Evolutionary conservation across 2,888 invertebrate species (phyloP).

Genomic region (Oligia strigilis): DNA sequence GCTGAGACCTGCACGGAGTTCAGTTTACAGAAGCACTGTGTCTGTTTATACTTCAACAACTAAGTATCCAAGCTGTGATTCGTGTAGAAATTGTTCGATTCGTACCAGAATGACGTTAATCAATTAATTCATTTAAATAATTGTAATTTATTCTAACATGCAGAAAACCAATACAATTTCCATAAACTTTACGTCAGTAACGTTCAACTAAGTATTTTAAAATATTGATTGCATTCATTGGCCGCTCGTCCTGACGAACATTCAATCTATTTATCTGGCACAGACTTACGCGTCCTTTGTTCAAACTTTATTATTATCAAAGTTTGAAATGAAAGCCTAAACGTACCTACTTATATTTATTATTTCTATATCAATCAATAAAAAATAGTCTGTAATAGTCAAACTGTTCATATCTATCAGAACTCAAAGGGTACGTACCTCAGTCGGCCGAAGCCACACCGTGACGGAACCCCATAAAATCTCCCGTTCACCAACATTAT

Average conservation of each 20-base stretch:
- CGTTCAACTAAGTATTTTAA: not conserved
- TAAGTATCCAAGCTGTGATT: not conserved
- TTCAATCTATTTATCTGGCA: not conserved
- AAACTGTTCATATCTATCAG: not conserved
- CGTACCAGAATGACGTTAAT: not conserved
- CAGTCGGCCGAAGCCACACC: constrained; percentile 55
- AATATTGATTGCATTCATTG: not conserved
- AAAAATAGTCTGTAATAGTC: not conserved
- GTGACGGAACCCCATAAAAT: constrained; percentile 65
- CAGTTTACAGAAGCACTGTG: no score
- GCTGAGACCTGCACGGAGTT: not conserved
- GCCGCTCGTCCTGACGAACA: not conserved
- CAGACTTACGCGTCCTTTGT: no score
- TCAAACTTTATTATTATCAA: not conserved
- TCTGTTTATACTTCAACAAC: not conserved
- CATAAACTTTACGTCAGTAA: constrained; percentile 10
- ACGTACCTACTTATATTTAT: not conserved
- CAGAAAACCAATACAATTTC: constrained; percentile 5
- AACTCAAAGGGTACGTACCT: constrained; percentile 23
- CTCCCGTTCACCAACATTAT: constrained; percentile 73
- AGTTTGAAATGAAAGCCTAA: not conserved
- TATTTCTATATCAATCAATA: not conserved
- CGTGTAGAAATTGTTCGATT: not conserved
- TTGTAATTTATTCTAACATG: constrained; percentile 13
- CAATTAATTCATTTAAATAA: constrained; percentile 9